phyloP scores from a whole-genome alignment of 2,888 invertebrate species.

The Panzeria rudis region DNA sequence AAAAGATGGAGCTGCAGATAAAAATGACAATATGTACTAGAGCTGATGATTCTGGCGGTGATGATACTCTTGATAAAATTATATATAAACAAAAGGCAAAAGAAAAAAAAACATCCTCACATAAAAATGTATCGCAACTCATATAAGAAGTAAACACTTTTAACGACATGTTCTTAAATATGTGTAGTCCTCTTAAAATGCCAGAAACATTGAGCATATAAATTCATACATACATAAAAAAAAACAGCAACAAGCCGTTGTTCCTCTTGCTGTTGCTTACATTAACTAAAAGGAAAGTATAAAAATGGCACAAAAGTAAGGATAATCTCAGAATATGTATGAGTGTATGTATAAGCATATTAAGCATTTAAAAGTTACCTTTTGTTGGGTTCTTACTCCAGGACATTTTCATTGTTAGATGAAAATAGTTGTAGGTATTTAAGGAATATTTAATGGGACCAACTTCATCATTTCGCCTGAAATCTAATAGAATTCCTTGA shows the following conservation, averaged over 20 bases:
- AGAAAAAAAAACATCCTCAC: not conserved
- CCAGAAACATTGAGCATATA: constrained; percentile 27
- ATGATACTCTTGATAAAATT: constrained; percentile 24
- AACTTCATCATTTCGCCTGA: not conserved
- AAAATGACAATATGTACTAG: constrained; percentile 40
- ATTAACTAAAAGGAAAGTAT: not conserved
- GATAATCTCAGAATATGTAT: constrained; percentile 9
- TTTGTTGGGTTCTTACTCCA: constrained; percentile 24
- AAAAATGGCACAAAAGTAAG: constrained; percentile 45
- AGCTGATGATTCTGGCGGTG: constrained; percentile 3
- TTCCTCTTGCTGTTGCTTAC: constrained; percentile 9
- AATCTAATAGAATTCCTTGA: too few species aligned
- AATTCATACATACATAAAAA: constrained; percentile 7
- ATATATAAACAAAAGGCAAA: not conserved
- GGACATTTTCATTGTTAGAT: constrained; percentile 19
- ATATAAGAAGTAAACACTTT: constrained; percentile 49
- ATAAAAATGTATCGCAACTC: constrained; percentile 22
- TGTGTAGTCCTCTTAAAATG: constrained; percentile 60
- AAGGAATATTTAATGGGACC: not conserved
- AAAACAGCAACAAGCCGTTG: constrained; percentile 36
- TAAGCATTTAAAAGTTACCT: constrained; percentile 63
- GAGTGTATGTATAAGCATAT: not conserved
- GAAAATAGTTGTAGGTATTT: not conserved
- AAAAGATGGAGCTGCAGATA: constrained; percentile 34
- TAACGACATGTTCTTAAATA: constrained; percentile 50